Percentiles rank a stretch among this genome's conserved stretches.
These are phyloP conservation scores for Armadillidium nasatum DNA, from an alignment of 1,140 invertebrate genomes.

Conservation along the genomic window DNA sequence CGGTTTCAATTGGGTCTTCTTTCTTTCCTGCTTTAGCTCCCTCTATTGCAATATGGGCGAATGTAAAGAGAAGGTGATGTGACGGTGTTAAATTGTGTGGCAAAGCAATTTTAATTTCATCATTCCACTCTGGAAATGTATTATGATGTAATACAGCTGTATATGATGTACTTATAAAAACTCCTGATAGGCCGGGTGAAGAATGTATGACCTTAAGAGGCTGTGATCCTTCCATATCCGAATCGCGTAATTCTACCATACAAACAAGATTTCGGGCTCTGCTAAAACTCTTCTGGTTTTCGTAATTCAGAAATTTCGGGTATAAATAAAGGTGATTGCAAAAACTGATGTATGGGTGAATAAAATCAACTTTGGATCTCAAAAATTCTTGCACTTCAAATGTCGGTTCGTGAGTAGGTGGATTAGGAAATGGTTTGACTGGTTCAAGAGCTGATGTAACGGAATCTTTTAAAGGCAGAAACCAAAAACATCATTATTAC, in stretches of 20 bases:
- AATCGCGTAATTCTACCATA: conserved; percentile 74
- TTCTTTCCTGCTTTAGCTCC: conserved; percentile 69
- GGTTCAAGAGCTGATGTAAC: conserved; percentile 72
- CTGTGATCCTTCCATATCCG: conserved; percentile 64
- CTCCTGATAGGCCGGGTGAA: conserved; percentile 57
- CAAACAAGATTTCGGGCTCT: conserved; percentile 87
- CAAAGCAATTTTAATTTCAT: conserved; percentile 79
- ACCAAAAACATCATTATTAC: too few species aligned
- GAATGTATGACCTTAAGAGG: conserved; percentile 73
- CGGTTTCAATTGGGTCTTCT: conserved; percentile 65
- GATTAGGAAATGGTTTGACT: conserved; percentile 74
- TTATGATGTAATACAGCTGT: conserved; percentile 64
- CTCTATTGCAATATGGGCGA: conserved; percentile 71
- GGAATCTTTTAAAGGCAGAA: conserved; percentile 58
- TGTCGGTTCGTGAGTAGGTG: conserved; percentile 64
- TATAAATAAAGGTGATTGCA: conserved; percentile 87
- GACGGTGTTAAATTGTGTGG: conserved; percentile 69
- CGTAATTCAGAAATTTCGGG: conserved; percentile 77
- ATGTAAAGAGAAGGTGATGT: conserved; percentile 82
- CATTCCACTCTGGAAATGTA: conserved; percentile 73
- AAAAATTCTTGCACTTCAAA: conserved; percentile 78
- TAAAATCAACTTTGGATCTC: conserved; percentile 62
- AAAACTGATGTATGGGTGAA: conserved; percentile 73
- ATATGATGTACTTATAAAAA: conserved; percentile 51
- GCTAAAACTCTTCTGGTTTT: conserved; percentile 82